Conservation (phyloP, 2,888 invertebrate genomes). For the Ceratothoa steindachneri region DNA sequence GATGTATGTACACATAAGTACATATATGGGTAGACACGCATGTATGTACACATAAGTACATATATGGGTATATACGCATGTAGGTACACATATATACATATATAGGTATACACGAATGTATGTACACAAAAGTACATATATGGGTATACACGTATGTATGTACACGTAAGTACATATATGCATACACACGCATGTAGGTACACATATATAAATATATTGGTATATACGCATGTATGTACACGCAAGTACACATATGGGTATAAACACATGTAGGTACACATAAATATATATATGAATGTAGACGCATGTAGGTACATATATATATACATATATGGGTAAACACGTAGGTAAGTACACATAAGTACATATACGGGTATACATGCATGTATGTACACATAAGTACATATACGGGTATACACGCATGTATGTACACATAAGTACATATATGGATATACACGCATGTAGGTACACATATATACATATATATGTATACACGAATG, state of each 20-base stretch:
- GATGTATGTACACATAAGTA: slow-evolving; percentile 6
- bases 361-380: not conserved
- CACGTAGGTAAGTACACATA: no score
- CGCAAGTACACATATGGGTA: not conserved
- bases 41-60: not conserved
- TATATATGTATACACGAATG: slow-evolving; percentile 10
- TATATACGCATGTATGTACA: not conserved
- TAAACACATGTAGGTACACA: not conserved
- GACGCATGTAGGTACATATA: no score
- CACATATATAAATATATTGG: no score
- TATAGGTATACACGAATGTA: not conserved
- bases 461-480: slow-evolving; percentile 13
- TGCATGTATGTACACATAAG: slow-evolving; percentile 13
- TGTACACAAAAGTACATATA: slow-evolving; percentile 5
- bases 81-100: slow-evolving; percentile 1
- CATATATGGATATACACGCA: slow-evolving; percentile 15
- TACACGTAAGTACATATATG: slow-evolving; percentile 3
- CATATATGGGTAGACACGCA: not conserved
- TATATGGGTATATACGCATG: not conserved
- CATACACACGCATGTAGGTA: not conserved
- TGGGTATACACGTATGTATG: not conserved
- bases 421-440: slow-evolving; percentile 21
- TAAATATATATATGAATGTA: no score
- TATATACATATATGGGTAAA: no score
- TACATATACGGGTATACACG: slow-evolving; percentile 16